Evolutionary conservation across 2,113 vertebrate genomes (phyloP), one percentile per base, ranked within the genome.

Genomic region (Hypomesus transpacificus): DNA sequence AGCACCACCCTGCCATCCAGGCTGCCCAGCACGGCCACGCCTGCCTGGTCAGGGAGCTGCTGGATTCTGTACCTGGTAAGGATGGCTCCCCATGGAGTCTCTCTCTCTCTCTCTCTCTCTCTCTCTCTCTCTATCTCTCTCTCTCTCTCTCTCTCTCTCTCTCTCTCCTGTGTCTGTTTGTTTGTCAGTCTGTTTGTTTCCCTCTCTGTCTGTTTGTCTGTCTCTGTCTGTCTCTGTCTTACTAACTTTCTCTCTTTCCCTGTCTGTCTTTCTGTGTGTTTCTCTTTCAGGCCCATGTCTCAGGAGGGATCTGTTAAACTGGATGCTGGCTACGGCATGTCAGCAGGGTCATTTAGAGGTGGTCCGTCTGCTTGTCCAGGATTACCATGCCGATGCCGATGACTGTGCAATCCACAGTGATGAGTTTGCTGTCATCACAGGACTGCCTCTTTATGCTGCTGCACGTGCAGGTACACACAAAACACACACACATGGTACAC

Each of bases 301-400:
- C 52, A 88, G 79, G 77, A 93, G 90, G 28, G 91, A 95, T 20
- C 88, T 99, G 26, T 84, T 98, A 75, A 96, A 93, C 91, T 95
- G 92, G 93, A 95, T 98, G 94, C 82, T 99, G 81, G 93, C 94
- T 54, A 88, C 93, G 1, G 94, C 96, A 1, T 98, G 96, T 73
- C 92, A 95, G 78, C 91, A 86, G 51, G 96, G 95, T 18, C 95
- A 98, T 72, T 74, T 96, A 74, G 92, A 91, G 0, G 54, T 96
- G 26, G 96, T 96, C 7, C 92, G 90, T 59, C 90, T 96, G 58
- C 89, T 99, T 8, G 90, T 99, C 17, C 89, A 90, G 14, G 75
- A 79, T 0, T 96, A 99, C 21, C 86, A 90, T 1, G 96, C 92
- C 0, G 92, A 98, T 53, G 90, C 93, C 0, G 93, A 93, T 74